Conservation (phyloP, 2,797 vertebrate genomes). For the Megalops cyprinoides region DNA sequence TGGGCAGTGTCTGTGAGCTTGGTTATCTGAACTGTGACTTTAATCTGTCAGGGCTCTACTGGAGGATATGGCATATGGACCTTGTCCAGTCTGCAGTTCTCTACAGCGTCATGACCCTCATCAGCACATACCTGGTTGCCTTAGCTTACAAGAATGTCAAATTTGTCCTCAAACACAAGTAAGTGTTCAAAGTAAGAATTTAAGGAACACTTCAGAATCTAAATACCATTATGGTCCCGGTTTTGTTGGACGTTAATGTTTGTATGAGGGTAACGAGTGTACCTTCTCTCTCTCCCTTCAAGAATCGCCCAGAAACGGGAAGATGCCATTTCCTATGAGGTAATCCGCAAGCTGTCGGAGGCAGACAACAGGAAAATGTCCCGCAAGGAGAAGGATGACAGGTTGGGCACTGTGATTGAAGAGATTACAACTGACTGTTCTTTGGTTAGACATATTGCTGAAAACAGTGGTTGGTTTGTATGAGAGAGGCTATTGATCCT, state of each 20-base stretch:
- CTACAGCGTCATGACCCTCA: conserved; percentile 93
- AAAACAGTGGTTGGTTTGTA: too few relatives aligned
- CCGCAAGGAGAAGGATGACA: conserved; percentile 97
- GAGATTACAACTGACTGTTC: background rate
- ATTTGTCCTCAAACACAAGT: conserved; percentile 99
- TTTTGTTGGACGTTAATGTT: too few relatives aligned
- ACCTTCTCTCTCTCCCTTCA: too few relatives aligned
- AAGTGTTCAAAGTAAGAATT: too few relatives aligned
- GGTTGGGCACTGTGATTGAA: conserved; percentile 71
- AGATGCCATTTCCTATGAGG: conserved; percentile 96
- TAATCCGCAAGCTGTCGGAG: conserved; percentile 95
- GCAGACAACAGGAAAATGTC: conserved; percentile 99
- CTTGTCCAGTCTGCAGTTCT: conserved; percentile 95
- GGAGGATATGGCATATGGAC: conserved; percentile 99
- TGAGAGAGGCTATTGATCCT: too few relatives aligned
- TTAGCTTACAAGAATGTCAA: conserved; percentile 99
- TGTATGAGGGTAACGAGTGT: too few relatives aligned
- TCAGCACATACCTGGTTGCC: conserved; percentile 96
- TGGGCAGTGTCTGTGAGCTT: too few relatives aligned
- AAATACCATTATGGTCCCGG: too few relatives aligned
- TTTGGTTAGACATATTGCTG: background rate
- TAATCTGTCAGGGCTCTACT: conserved; percentile 98
- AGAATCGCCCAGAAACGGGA: conserved; percentile 98
- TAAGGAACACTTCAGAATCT: too few relatives aligned
- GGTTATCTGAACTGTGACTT: too few relatives aligned